Base-by-base conservation (phyloP, 2,888 invertebrate genomes). In the Platynereis dumerilii region DNA sequence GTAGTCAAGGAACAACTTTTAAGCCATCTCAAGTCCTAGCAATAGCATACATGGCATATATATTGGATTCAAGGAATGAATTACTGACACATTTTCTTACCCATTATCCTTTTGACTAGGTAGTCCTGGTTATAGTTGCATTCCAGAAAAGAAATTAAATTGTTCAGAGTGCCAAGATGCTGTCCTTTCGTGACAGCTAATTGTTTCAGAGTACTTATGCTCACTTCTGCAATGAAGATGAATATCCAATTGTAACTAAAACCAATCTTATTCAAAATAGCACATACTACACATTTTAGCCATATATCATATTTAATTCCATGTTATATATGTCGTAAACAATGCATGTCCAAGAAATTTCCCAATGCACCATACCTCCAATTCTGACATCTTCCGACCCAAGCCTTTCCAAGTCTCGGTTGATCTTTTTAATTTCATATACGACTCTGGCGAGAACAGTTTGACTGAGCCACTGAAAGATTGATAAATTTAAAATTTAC, bases 41-140 rank as follows among this genome's bases (percentile, higher is more conserved):
- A n/a, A n/a, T n/a, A n/a, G n/a, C n/a, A n/a, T n/a, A n/a, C n/a
- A n/a, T n/a, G n/a, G n/a, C n/a, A n/a, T n/a, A n/a, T n/a, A n/a
- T n/a, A n/a, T n/a, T n/a, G n/a, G n/a, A n/a, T n/a, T n/a, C n/a
- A n/a, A n/a, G n/a, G n/a, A n/a, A n/a, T 34, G 34, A 34, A 34
- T 34, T 34, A 34, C 34, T 34, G 34, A 34, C 5, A 34, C 12
- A 12, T 34, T 5, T 34, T 15, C 68, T 63, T 67, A 83, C 83
- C 81, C 74, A 70, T 87, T 42, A 95, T 90, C 73, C 96, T 87
- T 69, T 89, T 89, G 57, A 92, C 91, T 20, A 93, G 86, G 86
- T 95, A 96, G 78, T 92, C 91, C 83, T 94, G 94, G 86, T 94
- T 92, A 22, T 90, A 87, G 57, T 90, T 90, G 59, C 92, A 87